A percentile compares a stretch with the other conserved stretches of the same genome.
Evolutionary conservation across 2,797 vertebrate species (phyloP).

Genomic region (Sebastes dallii): DNA sequence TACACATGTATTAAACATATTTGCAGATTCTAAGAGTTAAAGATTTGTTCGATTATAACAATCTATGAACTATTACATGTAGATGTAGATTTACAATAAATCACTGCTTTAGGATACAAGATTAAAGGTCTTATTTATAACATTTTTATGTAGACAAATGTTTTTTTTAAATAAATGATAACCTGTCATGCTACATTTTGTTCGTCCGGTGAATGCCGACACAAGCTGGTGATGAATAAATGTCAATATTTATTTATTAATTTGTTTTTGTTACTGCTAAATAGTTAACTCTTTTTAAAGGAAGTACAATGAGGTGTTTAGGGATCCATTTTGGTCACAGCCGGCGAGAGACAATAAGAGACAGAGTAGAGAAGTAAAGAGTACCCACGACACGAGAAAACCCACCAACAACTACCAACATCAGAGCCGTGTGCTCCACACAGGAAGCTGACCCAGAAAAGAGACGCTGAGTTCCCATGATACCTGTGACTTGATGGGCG

Average conservation of each 20-base stretch:
- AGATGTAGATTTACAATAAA: no score
- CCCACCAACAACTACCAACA: constrained; percentile 32
- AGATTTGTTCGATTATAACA: no score
- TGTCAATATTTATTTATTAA: not conserved
- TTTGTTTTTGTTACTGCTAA: not conserved
- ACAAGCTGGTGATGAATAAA: not conserved
- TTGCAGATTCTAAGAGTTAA: no score
- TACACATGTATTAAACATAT: no score
- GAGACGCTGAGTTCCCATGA: constrained; percentile 53
- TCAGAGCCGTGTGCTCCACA: constrained; percentile 34
- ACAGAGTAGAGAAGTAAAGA: constrained; percentile 18
- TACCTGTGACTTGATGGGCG: constrained; percentile 79
- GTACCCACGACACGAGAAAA: constrained; percentile 42
- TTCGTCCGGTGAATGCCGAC: not conserved
- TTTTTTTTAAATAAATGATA: not conserved
- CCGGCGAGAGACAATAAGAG: not conserved
- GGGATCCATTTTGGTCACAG: constrained; percentile 39
- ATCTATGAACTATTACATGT: no score
- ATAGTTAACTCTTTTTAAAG: not conserved
- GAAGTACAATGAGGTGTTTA: not conserved
- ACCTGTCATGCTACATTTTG: not conserved
- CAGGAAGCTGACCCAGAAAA: constrained; percentile 24
- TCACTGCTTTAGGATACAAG: no score
- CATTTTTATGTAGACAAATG: no score
- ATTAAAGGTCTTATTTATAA: no score